Evolutionary conservation across 2,888 invertebrate genomes (phyloP).

Genomic region (Drepanosiphum platanoidis): DNA sequence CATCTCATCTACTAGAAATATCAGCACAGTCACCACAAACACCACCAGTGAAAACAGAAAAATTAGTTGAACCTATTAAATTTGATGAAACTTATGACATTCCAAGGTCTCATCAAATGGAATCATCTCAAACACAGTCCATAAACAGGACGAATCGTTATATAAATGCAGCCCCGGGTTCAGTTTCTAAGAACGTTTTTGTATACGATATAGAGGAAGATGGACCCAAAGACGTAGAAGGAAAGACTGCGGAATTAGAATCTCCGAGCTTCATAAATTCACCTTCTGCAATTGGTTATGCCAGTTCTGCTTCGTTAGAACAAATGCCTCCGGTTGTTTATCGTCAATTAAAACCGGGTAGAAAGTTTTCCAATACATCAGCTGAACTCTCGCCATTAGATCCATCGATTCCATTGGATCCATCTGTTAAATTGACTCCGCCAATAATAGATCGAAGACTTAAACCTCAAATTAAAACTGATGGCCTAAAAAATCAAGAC

Average conservation of each 20-base stretch:
- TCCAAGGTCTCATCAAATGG: slow-evolving; percentile 74
- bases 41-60: slow-evolving; percentile 65
- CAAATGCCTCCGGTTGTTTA: slow-evolving; percentile 80
- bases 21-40: no score
- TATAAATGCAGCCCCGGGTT: slow-evolving; percentile 72
- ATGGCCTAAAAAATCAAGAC: slow-evolving; percentile 62
- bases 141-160: slow-evolving; percentile 71
- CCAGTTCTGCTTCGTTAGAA: slow-evolving; percentile 59
- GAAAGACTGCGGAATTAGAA: slow-evolving; percentile 65
- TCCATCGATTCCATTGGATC: slow-evolving; percentile 65
- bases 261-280: slow-evolving; percentile 70
- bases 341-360: slow-evolving; percentile 81
- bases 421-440: slow-evolving; percentile 64
- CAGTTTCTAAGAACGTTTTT: slow-evolving; percentile 70
- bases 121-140: slow-evolving; percentile 51
- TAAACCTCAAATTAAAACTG: slow-evolving; percentile 66
- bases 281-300: slow-evolving; percentile 70
- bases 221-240: slow-evolving; percentile 67
- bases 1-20: slow-evolving; percentile 70
- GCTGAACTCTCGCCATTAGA: slow-evolving; percentile 68
- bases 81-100: slow-evolving; percentile 73
- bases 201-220: slow-evolving; percentile 65
- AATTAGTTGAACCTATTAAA: slow-evolving; percentile 66
- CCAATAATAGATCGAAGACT: slow-evolving; percentile 67
- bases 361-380: slow-evolving; percentile 69